Base-by-base conservation (phyloP, 2,888 invertebrate genomes). In the Zhengitettix transpicula region DNA sequence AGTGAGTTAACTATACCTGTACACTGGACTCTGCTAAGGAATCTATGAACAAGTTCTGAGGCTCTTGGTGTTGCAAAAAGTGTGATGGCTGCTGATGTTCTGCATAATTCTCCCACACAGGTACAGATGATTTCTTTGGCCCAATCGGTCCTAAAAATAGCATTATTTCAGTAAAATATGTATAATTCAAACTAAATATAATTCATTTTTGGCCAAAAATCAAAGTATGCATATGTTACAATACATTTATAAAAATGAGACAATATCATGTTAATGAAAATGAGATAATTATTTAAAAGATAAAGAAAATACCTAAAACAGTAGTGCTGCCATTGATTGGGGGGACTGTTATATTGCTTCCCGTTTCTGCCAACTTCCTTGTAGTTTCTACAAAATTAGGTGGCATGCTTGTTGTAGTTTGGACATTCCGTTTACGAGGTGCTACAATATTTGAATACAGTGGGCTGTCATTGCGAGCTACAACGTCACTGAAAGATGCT, bases 401-500 rank as follows among this genome's bases (percentile, higher is more conserved):
- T 28, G 12, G 62, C 58, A 53, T 54, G 14, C 17, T 59, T 55
- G 40, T 52, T 42, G 40, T 52, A 52, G 40, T 44, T 57, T 42
- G 63, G 52, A 53, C 58, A 42, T 56, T 56, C 1, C 66, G 63
- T 59, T 71, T 68, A 40, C 63, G 63, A 40, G 64, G 65, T 16
- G 64, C 64, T 28, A 67, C 65, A 60, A 68, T 67, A 40, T 64
- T 67, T 14, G 69, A 67, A 16, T 67, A 69, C 15, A 67, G 56
- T 41, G 68, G 68, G 51, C 72, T 72, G 56, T 78, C 79, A 65
- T 69, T 78, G 12, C 80, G 70, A 0, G 81, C 79, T 1, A 81
- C 81, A 1, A 81, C 80, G 64, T 81, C 80, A 63, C 81, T 81
- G 66, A 81, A 81, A 51, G 76, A 77, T 0, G 80, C 79, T 57